These are phyloP conservation scores for Pedetes capensis DNA, from an alignment of 2,113 vertebrate genomes.

Conservation along the genomic window DNA sequence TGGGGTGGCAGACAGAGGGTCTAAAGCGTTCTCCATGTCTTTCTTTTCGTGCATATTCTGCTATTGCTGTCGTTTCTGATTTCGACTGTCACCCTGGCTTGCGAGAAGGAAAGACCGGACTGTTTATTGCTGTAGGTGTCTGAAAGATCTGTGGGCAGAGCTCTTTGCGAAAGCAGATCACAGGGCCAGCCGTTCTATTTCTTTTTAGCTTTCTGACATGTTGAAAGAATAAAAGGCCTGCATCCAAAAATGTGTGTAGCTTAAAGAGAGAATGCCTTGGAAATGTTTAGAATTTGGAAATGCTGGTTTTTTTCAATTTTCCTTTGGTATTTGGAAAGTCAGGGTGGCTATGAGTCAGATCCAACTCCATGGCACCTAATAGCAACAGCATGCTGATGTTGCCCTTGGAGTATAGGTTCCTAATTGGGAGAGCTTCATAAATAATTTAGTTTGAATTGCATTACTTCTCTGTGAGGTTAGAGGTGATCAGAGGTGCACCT, in stretches of 20 bases:
- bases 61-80: neutral
- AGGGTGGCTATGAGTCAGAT: too few species aligned
- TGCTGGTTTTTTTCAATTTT: neutral
- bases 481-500: conserved; percentile 23
- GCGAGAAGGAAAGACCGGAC: neutral
- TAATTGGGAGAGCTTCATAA: neutral
- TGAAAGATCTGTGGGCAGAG: conserved; percentile 22
- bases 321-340: neutral
- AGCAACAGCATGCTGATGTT: neutral
- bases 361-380: too few species aligned
- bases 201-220: conserved; percentile 6
- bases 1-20: neutral
- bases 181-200: neutral
- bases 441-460: neutral
- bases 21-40: fast-evolving
- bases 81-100: neutral
- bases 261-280: neutral
- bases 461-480: neutral
- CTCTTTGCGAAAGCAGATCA: conserved; percentile 38
- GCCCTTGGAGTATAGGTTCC: neutral
- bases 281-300: conserved; percentile 22
- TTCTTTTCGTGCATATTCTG: neutral
- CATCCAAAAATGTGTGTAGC: neutral
- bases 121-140: conserved; percentile 47
- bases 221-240: neutral